Base-by-base conservation (phyloP, 2,797 vertebrate species). In the Chromis chromis region DNA sequence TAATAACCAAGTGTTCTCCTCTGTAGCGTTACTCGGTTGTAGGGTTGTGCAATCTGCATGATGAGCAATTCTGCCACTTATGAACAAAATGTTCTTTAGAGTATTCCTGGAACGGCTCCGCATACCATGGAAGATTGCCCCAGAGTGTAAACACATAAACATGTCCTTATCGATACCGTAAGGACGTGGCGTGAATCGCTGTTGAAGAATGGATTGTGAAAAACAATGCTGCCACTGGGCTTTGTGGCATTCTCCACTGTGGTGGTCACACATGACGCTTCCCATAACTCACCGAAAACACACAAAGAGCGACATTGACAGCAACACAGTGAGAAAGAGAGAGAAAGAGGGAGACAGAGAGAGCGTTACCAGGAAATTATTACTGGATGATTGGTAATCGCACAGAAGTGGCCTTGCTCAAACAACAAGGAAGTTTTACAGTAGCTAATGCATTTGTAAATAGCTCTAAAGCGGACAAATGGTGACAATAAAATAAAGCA, bases 281-380 rank as follows among this genome's bases (percentile, higher is more conserved):
- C 71, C 64, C 68, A 81, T 74, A 67, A 72, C 74, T 84, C 69
- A 73, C 22, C 61, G 40, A 64, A 63, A 48, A 56, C 46, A 14
- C 50, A 82, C 68, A 80, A 71, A 81, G 64, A 13, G 16, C 1
- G 6, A 48, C 33, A 77, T 48, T 79, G 64, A 83, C 6, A 50
- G 42, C 5, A 36, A 22, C 31, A 66, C 10, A 78, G 7, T 24
- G 1, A 33, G 10, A 79, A 28, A 60, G 22, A 62, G 19, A 10
- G 33, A 4, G 31, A 36, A 12, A 24, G 16, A 63, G 46, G 53
- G 31, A 14, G 39, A 64, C 21, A 44, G 3, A 40, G 40, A 60
- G 52, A 19, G 42, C 4, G 31, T 27, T 84, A 85, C 82, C 80
- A 86, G 88, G 86, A 90, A 93, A 79, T 55, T 27, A 44, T 67